Evolutionary conservation across 1,140 invertebrate genomes (phyloP), one percentile per base, ranked within the genome.

Genomic region (Panagrolaimus sp.): DNA sequence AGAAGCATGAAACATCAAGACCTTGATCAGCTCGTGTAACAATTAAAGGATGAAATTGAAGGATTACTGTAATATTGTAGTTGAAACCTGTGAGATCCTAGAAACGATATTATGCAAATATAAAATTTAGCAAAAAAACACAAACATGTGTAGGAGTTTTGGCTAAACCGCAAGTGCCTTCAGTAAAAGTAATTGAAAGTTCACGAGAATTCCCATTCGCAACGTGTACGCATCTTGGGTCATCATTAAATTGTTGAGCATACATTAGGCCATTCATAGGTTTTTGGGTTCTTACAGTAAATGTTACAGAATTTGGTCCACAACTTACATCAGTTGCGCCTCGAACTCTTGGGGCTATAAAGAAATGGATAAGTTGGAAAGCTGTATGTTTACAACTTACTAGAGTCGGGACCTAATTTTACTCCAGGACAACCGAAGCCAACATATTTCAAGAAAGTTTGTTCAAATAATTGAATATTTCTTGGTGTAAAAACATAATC

Each of bases 41-140:
- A 46, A 81, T 78, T 7, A 83, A 57, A 27, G 79, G 79, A 72
- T 81, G 79, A 64, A 81, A 81, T 70, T 81, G 79, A 5, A 81
- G 74, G 27, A 81, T 81, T 1, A 81, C 74, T n/a, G 79, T 76
- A 14, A 83, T 65, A 69, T 82, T 82, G 72, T 73, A 81, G 16
- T 70, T 47, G 43, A 83, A 81, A 31, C 79, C 79, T 38, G 74
- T 74, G n/a, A 71, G 57, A n/a, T 70, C 63, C 78, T 80, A 63
- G 63, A 76, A 69, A 14, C n/a, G 51, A 47, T 8, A 61, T 68
- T 47, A 20, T 5, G 16, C 16, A 11, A 68, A 61, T n/a, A n/a
- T 68, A 9, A n/a, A 68, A 3, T 69, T 20, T 11, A 11, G 9
- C 13, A 48, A 69, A 14, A 9, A 23, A 23, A 68, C 7, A 13